Evolutionary conservation across 1,140 invertebrate genomes (phyloP).

Genomic region (Pseudobourletiella spinata): DNA sequence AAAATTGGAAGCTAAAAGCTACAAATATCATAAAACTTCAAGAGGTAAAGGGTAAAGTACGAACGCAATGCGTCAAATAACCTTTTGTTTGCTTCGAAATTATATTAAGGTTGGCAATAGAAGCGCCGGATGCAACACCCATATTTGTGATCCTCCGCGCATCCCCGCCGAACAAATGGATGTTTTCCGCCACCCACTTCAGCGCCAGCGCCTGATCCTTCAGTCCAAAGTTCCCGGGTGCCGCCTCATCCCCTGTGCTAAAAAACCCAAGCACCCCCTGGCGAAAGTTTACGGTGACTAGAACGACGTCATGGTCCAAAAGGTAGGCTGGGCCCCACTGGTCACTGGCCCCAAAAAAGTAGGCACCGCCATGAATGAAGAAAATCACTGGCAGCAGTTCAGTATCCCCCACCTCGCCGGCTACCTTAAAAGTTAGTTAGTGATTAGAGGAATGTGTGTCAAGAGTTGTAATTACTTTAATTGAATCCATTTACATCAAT

Average conservation of each 20-base stretch:
- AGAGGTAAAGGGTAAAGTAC: no score
- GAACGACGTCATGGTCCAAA: slow-evolving; percentile 10
- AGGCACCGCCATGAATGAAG: slow-evolving; percentile 12
- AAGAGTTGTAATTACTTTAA: no score
- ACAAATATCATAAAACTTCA: no score
- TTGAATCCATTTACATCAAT: no score
- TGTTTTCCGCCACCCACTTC: slow-evolving; percentile 18
- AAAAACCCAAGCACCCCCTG: slow-evolving; percentile 12
- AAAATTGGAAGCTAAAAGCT: no score
- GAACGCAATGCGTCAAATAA: no score
- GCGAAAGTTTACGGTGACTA: slow-evolving; percentile 15
- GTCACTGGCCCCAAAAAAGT: slow-evolving; percentile 7
- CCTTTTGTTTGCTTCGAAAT: slow-evolving; percentile 2
- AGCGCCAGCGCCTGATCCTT: slow-evolving; percentile 20
- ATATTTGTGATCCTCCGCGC: slow-evolving; percentile 1
- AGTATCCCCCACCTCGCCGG: no score
- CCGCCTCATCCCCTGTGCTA: slow-evolving; percentile 8
- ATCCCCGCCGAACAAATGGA: slow-evolving; percentile 16
- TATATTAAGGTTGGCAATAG: slow-evolving; percentile 3
- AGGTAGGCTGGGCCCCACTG: slow-evolving; percentile 15
- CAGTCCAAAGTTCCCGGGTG: slow-evolving; percentile 42
- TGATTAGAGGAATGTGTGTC: no score
- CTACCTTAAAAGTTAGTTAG: no score
- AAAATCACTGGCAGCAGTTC: slow-evolving; percentile 13
- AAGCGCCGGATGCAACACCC: not conserved